Conservation (phyloP, 2,888 invertebrate genomes). For the Cantharis rufa region DNA sequence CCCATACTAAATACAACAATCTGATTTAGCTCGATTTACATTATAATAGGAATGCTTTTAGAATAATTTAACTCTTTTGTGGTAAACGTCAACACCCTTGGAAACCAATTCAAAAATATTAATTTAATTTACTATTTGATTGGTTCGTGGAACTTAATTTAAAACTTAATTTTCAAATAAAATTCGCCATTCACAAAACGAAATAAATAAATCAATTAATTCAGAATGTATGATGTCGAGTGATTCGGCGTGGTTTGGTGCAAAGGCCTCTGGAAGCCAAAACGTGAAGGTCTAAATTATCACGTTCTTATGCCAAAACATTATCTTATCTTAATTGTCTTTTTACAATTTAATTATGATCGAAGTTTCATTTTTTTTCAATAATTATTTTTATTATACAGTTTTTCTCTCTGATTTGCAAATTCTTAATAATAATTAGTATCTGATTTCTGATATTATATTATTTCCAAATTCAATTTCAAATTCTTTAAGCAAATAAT, state of each 20-base stretch:
- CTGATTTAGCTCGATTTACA: constrained; percentile 14
- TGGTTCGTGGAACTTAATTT: background rate
- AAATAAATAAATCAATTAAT: background rate
- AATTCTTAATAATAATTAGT: background rate
- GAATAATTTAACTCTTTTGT: constrained; percentile 25
- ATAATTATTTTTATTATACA: background rate
- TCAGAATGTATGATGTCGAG: no score
- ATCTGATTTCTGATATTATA: no score
- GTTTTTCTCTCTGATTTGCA: background rate
- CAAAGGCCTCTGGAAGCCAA: background rate
- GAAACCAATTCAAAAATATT: constrained; percentile 5
- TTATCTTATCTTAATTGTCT: no score
- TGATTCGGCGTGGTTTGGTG: no score
- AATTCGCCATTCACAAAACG: no score
- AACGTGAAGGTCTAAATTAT: background rate
- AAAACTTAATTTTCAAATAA: background rate
- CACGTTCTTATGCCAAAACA: no score
- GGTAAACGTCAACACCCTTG: constrained; percentile 18
- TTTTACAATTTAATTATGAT: background rate
- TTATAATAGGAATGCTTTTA: constrained; percentile 17
- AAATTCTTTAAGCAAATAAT: constrained; percentile 7
- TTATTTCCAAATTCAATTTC: background rate
- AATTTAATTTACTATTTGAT: background rate
- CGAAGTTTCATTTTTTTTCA: no score
- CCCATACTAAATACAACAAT: constrained; percentile 8